These are phyloP conservation scores for Paralichthys olivaceus DNA, from an alignment of 2,113 vertebrate genomes.

Conservation along the genomic window DNA sequence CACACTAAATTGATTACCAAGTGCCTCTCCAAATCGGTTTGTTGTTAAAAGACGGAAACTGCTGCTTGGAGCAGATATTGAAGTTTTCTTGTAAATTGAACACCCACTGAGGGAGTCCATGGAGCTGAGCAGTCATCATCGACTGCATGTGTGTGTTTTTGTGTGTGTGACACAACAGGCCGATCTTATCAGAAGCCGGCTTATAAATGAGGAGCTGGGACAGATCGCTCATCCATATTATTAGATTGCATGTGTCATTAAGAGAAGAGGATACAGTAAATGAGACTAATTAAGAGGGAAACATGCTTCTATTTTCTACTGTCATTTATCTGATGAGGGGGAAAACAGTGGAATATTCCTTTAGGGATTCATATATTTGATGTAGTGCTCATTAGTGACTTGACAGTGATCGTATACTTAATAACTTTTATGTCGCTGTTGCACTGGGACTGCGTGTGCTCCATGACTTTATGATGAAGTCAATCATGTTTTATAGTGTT, in stretches of 20 bases:
- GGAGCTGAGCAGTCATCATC: background rate
- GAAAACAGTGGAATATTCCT: conserved; percentile 21
- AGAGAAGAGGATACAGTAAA: conserved; percentile 57
- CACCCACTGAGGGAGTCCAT: conserved; percentile 1
- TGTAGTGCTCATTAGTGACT: conserved; percentile 40
- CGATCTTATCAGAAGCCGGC: conserved; percentile 20
- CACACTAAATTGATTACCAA: conserved; percentile 38
- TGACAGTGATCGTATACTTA: conserved; percentile 11
- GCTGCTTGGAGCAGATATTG: conserved; percentile 2
- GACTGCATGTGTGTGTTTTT: background rate
- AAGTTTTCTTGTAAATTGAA: conserved; percentile 5
- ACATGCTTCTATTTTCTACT: conserved; percentile 39
- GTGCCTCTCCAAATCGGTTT: conserved; percentile 16
- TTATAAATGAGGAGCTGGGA: conserved; percentile 41
- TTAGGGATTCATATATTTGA: conserved; percentile 10
- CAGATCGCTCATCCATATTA: conserved; percentile 48
- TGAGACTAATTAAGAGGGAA: conserved; percentile 62
- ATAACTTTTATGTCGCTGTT: conserved; percentile 3
- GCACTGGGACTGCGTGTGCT: background rate
- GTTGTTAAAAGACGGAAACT: background rate
- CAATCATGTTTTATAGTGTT: conserved; percentile 5
- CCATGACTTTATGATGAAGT: background rate
- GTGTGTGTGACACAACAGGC: background rate
- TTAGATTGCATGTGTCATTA: conserved; percentile 64
- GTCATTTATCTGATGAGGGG: conserved; percentile 33